Evolutionary conservation across 1,140 invertebrate genomes (phyloP), one percentile per base, ranked within the genome.

Genomic region (Epicauta chinensis): DNA sequence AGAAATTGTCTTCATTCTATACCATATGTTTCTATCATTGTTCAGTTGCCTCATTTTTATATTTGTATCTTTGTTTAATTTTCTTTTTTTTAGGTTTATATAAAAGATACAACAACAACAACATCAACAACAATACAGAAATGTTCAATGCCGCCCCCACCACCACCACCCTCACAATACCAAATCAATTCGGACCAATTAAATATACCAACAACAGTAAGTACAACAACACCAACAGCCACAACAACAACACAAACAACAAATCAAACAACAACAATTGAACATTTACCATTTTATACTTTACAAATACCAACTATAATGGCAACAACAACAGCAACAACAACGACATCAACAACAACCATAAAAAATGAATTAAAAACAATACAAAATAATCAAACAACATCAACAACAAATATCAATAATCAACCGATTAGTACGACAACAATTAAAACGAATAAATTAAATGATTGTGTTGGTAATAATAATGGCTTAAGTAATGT

Each of bases 91-190:
- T n/a, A n/a, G n/a, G n/a, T n/a, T 0, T 78, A 77, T 52, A 76
- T 79, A 14, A 78, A 80, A 57, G 79, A 81, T 62, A 74, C 72
- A 55, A 62, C 66, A 12, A 43, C 56, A 6, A 2, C 57, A 3
- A 46, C 41, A 29, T 30, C 39, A 17, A 17, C 34, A 34, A 7
- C 36, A 15, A 39, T n/a, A 40, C 10, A 16, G n/a, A n/a, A n/a
- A n/a, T n/a, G n/a, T n/a, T n/a, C n/a, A n/a, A n/a, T n/a, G n/a
- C n/a, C n/a, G n/a, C n/a, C n/a, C n/a, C n/a, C n/a, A n/a, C n/a
- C n/a, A n/a, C n/a, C n/a, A n/a, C n/a, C n/a, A n/a, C n/a, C n/a
- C n/a, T n/a, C 40, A n/a, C 31, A 53, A 43, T 32, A 44, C 34
- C 14, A 43, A 46, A 42, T 51, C 49, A 34, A 51, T 38, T n/a